Evolutionary conservation across 2,113 vertebrate species (phyloP).

Genomic region (Numenius arquata): DNA sequence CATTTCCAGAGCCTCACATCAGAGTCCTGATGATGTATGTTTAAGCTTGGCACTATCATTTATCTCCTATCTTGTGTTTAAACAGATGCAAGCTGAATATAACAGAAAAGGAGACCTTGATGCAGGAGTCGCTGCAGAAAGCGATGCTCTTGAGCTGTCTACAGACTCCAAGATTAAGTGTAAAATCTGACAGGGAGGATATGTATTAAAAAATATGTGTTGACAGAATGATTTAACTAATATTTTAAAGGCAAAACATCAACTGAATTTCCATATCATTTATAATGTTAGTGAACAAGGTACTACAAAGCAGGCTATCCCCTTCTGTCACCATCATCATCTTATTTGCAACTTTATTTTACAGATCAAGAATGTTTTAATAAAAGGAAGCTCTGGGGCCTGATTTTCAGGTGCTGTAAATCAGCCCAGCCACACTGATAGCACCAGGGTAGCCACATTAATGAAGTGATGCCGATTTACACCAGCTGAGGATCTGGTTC

Average conservation of each 20-base stretch:
- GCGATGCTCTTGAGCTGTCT: constrained; percentile 59
- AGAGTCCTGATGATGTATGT: constrained; percentile 65
- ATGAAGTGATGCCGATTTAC: background rate
- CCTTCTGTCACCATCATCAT: constrained; percentile 42
- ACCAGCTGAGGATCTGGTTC: background rate
- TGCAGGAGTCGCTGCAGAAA: constrained; percentile 39
- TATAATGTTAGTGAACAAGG: constrained; percentile 31
- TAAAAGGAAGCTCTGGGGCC: constrained; percentile 18
- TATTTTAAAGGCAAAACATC: constrained; percentile 68
- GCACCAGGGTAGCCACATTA: background rate
- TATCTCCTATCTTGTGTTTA: constrained; percentile 59
- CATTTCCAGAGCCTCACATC: constrained; percentile 61
- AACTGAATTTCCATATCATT: constrained; percentile 55
- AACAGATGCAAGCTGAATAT: constrained; percentile 63
- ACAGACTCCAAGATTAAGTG: constrained; percentile 57
- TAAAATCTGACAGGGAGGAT: constrained; percentile 65
- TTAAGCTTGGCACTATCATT: constrained; percentile 64
- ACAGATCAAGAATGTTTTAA: constrained; percentile 43
- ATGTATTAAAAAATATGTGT: constrained; percentile 67
- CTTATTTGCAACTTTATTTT: constrained; percentile 42
- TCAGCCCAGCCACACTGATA: background rate
- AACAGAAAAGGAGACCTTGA: constrained; percentile 67
- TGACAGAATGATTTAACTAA: constrained; percentile 69
- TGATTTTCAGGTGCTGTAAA: constrained; percentile 50
- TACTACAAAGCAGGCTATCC: constrained; percentile 42